phyloP scores from a whole-genome alignment of 2,113 vertebrate species.

The Cyphomyrus plagiostoma region DNA sequence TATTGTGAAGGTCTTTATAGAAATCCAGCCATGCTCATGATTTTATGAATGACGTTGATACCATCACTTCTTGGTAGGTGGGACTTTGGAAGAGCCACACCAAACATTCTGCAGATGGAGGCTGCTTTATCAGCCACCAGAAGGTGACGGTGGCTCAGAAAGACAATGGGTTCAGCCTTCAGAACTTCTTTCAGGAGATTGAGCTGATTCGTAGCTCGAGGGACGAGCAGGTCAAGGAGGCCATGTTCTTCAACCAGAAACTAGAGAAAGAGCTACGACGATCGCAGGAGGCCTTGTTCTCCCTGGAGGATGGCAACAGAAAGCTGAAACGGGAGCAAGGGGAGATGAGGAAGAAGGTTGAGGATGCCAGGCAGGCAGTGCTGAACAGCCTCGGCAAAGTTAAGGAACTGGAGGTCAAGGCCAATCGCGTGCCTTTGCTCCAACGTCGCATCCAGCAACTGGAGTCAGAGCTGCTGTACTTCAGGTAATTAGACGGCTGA shows the following conservation, averaged over 20 bases:
- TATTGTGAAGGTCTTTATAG: background rate
- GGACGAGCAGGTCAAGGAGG: conserved; percentile 69
- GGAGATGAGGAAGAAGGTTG: conserved; percentile 76
- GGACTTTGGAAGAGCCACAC: conserved; percentile 81
- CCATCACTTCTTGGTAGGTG: conserved; percentile 56
- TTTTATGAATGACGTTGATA: background rate
- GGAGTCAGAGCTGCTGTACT: conserved; percentile 71
- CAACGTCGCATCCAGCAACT: conserved; percentile 68
- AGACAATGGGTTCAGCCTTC: conserved; percentile 48
- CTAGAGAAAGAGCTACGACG: conserved; percentile 71
- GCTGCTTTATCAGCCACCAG: conserved; percentile 56
- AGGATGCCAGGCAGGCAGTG: conserved; percentile 73
- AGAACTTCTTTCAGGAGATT: conserved; percentile 64
- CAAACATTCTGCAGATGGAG: conserved; percentile 58
- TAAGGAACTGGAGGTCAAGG: conserved; percentile 78
- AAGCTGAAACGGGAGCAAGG: conserved; percentile 71
- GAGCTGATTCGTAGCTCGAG: conserved; percentile 65
- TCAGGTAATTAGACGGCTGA: conserved; percentile 64
- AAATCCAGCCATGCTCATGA: background rate
- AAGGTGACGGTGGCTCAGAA: conserved; percentile 38
- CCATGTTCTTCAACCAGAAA: conserved; percentile 64
- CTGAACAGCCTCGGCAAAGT: conserved; percentile 77
- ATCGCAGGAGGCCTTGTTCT: conserved; percentile 59
- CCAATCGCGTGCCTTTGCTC: conserved; percentile 65
- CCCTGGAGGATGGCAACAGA: conserved; percentile 70